These are phyloP conservation scores for Sorex maritimensis DNA, from an alignment of 2,797 vertebrate genomes.

Conservation along the genomic window DNA sequence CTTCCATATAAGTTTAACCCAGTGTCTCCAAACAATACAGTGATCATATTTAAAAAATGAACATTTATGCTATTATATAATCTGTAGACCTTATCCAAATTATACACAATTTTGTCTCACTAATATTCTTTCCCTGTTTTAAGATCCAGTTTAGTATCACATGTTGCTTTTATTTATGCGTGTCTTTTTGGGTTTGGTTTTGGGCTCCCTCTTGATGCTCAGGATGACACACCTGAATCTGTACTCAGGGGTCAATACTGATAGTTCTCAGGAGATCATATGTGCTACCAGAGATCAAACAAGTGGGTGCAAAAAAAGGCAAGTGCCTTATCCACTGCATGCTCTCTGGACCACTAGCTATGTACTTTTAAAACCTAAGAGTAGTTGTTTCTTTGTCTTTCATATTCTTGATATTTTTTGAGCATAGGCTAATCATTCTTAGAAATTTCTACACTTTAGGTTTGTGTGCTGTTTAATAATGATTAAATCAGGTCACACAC, in stretches of 20 bases:
- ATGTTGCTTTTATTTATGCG: background rate
- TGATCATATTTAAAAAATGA: conserved; percentile 7
- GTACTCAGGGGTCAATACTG: too few relatives aligned
- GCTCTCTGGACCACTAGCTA: too few relatives aligned
- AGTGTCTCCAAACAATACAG: background rate
- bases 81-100: background rate
- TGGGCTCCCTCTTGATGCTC: too few relatives aligned
- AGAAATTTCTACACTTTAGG: conserved; percentile 11
- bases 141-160: background rate
- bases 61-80: accelerated
- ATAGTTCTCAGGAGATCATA: too few relatives aligned
- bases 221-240: too few relatives aligned
- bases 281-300: too few relatives aligned
- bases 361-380: background rate
- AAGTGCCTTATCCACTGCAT: too few relatives aligned
- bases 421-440: background rate
- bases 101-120: background rate
- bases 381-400: conserved; percentile 23
- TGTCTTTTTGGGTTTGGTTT: too few relatives aligned
- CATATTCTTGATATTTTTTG: background rate
- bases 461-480: conserved; percentile 9
- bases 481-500: background rate
- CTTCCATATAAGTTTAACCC: background rate
- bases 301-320: too few relatives aligned
- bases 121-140: background rate